Conservation (phyloP, 2,888 invertebrate genomes). For the Agriopis leucophaearia region DNA sequence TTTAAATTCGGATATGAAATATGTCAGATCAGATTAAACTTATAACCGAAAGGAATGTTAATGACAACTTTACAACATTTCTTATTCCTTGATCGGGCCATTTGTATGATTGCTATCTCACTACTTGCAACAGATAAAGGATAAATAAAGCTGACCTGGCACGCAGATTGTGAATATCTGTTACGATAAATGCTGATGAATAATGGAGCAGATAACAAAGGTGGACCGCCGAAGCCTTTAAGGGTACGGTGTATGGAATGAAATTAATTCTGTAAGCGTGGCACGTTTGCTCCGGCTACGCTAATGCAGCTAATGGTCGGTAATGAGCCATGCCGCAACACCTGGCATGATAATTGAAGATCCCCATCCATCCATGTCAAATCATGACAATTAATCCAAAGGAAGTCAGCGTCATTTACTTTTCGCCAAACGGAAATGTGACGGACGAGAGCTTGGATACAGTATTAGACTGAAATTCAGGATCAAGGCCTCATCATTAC, state of each 20-base stretch:
- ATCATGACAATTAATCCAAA: slow-evolving; percentile 65
- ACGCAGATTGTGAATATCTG: slow-evolving; percentile 42
- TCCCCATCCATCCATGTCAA: slow-evolving; percentile 61
- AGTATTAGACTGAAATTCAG: too few relatives aligned
- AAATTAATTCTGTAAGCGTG: slow-evolving; percentile 63
- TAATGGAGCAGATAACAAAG: slow-evolving; percentile 60
- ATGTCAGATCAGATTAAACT: slow-evolving; percentile 9
- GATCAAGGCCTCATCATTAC: too few relatives aligned
- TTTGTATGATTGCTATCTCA: slow-evolving; percentile 32
- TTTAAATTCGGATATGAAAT: slow-evolving; percentile 22
- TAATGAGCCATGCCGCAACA: slow-evolving; percentile 69
- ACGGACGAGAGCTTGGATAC: not conserved
- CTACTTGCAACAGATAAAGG: slow-evolving; percentile 39
- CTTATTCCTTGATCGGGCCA: slow-evolving; percentile 31
- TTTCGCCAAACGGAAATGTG: not conserved
- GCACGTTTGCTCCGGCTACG: slow-evolving; percentile 70
- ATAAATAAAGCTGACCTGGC: slow-evolving; percentile 39
- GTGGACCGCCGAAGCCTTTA: slow-evolving; percentile 60
- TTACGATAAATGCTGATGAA: slow-evolving; percentile 42
- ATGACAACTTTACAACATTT: slow-evolving; percentile 16
- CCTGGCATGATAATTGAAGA: slow-evolving; percentile 70
- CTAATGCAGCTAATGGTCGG: slow-evolving; percentile 63
- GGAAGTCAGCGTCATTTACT: slow-evolving; percentile 43
- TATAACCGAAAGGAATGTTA: slow-evolving; percentile 21
- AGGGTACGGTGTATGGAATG: slow-evolving; percentile 59